These are phyloP conservation scores for Choloepus hoffmanni DNA, from an alignment of 2,113 vertebrate genomes.

Conservation along the genomic window DNA sequence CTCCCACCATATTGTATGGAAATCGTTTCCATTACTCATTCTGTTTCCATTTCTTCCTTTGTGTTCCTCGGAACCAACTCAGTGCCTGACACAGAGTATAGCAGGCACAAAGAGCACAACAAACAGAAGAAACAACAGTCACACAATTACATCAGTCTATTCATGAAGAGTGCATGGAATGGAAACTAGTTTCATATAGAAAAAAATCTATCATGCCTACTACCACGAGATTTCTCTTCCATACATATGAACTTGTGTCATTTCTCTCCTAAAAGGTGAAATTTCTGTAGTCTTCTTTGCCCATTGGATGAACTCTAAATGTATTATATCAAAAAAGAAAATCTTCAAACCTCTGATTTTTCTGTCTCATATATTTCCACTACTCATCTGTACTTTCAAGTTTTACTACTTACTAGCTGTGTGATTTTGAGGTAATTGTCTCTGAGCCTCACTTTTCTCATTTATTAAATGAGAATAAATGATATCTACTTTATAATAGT, in stretches of 20 bases:
- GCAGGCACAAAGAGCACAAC: not conserved
- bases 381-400: not conserved
- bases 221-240: not conserved
- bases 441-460: constrained; percentile 15
- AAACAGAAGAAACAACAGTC: not conserved
- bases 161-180: not conserved
- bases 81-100: not conserved
- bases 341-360: not conserved
- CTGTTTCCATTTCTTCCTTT: constrained; percentile 12
- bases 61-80: not conserved
- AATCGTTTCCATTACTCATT: not conserved
- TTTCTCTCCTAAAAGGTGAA: not conserved
- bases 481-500: not conserved
- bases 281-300: not conserved
- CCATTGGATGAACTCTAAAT: not conserved
- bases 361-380: not conserved
- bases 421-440: not conserved
- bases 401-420: not conserved
- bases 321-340: not conserved
- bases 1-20: not conserved
- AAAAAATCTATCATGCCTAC: not conserved
- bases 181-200: not conserved
- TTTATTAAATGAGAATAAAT: not conserved
- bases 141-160: not conserved
- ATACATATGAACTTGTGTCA: not conserved